These are phyloP conservation scores for Bombycilla garrulus DNA, from an alignment of 2,113 vertebrate species.

Conservation along the genomic window DNA sequence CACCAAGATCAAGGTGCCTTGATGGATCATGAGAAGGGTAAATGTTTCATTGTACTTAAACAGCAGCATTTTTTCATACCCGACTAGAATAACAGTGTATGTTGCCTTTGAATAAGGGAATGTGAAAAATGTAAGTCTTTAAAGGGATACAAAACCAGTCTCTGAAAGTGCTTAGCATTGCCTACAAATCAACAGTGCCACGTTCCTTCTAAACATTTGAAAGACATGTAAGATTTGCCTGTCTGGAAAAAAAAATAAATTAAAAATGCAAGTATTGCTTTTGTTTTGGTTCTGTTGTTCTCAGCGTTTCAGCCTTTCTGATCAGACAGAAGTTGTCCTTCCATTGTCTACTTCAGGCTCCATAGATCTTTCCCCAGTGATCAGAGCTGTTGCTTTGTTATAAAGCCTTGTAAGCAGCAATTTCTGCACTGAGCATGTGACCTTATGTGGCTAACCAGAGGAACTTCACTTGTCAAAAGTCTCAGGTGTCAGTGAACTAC, in stretches of 20 bases:
- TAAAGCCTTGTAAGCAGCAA: neutral
- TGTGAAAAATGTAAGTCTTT: neutral
- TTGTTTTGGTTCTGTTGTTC: neutral
- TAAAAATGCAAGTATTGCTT: neutral
- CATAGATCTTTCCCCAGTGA: neutral
- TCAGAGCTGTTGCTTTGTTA: neutral
- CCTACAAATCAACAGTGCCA: neutral
- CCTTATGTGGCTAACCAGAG: neutral
- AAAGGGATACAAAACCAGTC: neutral
- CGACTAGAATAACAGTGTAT: neutral
- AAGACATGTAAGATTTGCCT: neutral
- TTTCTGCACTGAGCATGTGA: neutral
- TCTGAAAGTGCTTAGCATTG: neutral
- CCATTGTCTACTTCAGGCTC: neutral
- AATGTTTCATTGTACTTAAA: neutral
- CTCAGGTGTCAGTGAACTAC: neutral
- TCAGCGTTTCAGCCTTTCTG: neutral
- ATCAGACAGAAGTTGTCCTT: neutral
- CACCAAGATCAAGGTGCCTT: conserved; percentile 74
- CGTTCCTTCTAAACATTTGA: neutral
- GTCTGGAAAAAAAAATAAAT: neutral
- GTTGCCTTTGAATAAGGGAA: neutral
- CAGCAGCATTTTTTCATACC: neutral
- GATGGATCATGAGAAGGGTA: conserved; percentile 66
- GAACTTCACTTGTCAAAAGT: neutral